These are phyloP conservation scores for Stenotaenia linearis DNA, from an alignment of 2,888 invertebrate species.

Conservation along the genomic window DNA sequence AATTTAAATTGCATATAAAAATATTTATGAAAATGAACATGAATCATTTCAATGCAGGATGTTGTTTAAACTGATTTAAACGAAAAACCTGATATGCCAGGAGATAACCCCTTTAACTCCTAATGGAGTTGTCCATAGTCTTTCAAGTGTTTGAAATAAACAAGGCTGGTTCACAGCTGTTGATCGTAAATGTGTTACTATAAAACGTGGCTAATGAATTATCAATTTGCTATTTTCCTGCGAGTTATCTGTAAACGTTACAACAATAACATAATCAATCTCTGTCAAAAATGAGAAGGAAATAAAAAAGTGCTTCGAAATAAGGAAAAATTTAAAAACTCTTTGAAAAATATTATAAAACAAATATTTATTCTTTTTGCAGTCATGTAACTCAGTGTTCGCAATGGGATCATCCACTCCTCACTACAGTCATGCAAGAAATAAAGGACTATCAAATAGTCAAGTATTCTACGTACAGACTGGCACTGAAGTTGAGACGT, in stretches of 20 bases:
- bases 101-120: neutral
- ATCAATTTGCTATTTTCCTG: neutral
- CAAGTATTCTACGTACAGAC: conserved; percentile 68
- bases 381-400: conserved; percentile 31
- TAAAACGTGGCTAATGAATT: neutral
- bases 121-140: neutral
- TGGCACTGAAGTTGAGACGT: conserved; percentile 64
- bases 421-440: conserved; percentile 34
- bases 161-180: neutral
- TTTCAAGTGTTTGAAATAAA: conserved; percentile 6
- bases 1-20: neutral
- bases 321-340: neutral
- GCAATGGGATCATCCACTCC: conserved; percentile 34
- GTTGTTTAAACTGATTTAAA: neutral
- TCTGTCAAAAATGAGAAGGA: neutral
- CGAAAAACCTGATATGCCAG: neutral
- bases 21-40: neutral
- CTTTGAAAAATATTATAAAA: neutral
- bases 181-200: neutral
- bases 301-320: neutral
- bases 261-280: neutral
- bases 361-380: neutral
- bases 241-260: neutral
- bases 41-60: neutral
- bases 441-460: conserved; percentile 53